phyloP scores from a whole-genome alignment of 2,888 invertebrate species.

The Tachina fera region DNA sequence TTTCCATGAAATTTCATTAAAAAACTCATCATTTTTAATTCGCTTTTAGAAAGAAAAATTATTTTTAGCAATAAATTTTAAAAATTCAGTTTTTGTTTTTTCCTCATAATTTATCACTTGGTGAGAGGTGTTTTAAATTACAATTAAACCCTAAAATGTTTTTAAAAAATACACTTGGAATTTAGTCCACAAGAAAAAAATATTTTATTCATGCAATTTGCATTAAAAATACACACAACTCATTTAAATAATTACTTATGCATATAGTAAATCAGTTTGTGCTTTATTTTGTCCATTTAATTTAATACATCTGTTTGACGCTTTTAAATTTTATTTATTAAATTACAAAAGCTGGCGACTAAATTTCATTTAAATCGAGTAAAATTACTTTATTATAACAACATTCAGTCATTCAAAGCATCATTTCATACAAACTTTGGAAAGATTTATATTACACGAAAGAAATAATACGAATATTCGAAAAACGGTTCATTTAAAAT shows the following conservation, averaged over 20 bases:
- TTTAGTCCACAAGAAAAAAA: neutral
- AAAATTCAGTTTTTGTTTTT: too few species aligned
- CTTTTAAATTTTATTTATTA: slow-evolving; percentile 46
- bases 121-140: too few species aligned
- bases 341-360: slow-evolving; percentile 2
- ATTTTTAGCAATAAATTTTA: too few species aligned
- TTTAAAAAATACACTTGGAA: neutral
- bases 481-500: too few species aligned
- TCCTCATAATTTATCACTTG: too few species aligned
- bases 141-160: neutral
- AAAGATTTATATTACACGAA: neutral
- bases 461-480: too few species aligned
- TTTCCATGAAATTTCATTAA: too few species aligned
- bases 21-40: too few species aligned
- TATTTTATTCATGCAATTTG: neutral
- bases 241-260: slow-evolving; percentile 36
- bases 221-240: neutral
- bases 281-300: slow-evolving; percentile 1
- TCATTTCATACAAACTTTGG: neutral
- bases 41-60: too few species aligned
- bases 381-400: slow-evolving; percentile 30
- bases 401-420: too few species aligned
- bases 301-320: slow-evolving; percentile 49
- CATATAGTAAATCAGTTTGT: neutral
- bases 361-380: slow-evolving; percentile 49